phyloP scores from a whole-genome alignment of 1,140 invertebrate species.

The Radopholus similis region DNA sequence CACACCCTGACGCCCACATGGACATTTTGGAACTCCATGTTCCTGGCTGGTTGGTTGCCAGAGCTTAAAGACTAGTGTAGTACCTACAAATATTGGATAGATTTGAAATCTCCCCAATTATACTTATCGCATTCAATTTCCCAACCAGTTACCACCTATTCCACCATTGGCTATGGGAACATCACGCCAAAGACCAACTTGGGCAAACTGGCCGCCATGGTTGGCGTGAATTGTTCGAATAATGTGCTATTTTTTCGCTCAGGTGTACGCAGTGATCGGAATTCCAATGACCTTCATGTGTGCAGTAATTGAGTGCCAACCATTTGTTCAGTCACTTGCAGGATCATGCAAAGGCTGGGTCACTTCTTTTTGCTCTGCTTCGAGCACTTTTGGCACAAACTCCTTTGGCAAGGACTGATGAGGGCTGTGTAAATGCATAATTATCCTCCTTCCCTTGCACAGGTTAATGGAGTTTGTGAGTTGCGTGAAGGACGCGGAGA shows the following conservation, averaged over 20 bases:
- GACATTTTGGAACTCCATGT: constrained; percentile 61
- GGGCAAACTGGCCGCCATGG: constrained; percentile 54
- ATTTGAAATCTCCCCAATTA: not conserved
- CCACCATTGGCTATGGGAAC: constrained; percentile 59
- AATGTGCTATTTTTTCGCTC: not conserved
- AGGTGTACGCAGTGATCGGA: constrained; percentile 53
- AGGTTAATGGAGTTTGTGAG: constrained; percentile 53
- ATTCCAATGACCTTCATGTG: constrained; percentile 49
- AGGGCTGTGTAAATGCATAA: not conserved
- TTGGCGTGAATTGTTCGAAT: not conserved
- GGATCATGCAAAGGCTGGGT: constrained; percentile 58
- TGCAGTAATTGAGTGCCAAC: not conserved
- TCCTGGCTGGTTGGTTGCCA: constrained; percentile 41
- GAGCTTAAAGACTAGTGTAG: not conserved
- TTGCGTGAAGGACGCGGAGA: constrained; percentile 55
- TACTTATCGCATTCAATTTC: not conserved
- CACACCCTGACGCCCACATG: constrained; percentile 56
- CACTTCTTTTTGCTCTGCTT: constrained; percentile 49
- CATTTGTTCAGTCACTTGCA: not conserved
- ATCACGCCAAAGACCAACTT: constrained; percentile 54
- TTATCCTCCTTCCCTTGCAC: not conserved
- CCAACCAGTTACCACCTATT: constrained; percentile 57
- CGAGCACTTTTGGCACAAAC: constrained; percentile 38
- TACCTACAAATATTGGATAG: not conserved
- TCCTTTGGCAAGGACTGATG: constrained; percentile 36